A percentile compares a stretch with the other conserved stretches of the same genome.
phyloP scores from a whole-genome alignment of 2,113 vertebrate species.

The Onychostruthus taczanowskii region DNA sequence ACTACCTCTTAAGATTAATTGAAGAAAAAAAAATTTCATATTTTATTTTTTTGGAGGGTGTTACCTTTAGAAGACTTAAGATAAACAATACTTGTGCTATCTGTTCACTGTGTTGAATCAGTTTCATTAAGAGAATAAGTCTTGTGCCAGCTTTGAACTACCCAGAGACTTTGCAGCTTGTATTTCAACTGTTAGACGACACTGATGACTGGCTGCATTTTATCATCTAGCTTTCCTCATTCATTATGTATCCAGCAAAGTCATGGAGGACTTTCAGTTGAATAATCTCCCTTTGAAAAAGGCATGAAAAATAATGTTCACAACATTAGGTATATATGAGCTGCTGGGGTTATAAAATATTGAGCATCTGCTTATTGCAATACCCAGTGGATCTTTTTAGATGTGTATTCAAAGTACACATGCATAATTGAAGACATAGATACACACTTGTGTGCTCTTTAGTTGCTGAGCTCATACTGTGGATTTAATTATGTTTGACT shows the following conservation, averaged over 20 bases:
- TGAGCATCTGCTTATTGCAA: conserved; percentile 7
- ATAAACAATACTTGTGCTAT: fast-evolving
- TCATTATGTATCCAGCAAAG: neutral
- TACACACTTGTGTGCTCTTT: neutral
- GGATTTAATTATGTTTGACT: conserved; percentile 8
- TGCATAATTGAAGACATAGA: conserved; percentile 15
- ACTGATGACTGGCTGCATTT: neutral
- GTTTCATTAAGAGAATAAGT: neutral
- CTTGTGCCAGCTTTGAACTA: neutral
- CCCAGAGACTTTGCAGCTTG: neutral
- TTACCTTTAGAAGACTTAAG: neutral
- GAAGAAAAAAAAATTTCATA: neutral
- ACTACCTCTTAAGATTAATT: neutral
- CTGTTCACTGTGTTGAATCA: neutral
- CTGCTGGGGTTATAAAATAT: conserved; percentile 1
- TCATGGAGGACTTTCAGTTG: neutral
- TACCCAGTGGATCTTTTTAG: neutral
- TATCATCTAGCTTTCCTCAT: neutral
- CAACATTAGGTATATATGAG: neutral
- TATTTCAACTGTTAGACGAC: neutral
- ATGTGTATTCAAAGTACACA: neutral
- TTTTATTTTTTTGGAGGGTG: neutral
- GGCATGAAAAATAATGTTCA: neutral
- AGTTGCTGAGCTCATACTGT: neutral
- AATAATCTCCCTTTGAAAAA: neutral